Base-by-base conservation (phyloP, 2,113 vertebrate species). In the Naja naja region DNA sequence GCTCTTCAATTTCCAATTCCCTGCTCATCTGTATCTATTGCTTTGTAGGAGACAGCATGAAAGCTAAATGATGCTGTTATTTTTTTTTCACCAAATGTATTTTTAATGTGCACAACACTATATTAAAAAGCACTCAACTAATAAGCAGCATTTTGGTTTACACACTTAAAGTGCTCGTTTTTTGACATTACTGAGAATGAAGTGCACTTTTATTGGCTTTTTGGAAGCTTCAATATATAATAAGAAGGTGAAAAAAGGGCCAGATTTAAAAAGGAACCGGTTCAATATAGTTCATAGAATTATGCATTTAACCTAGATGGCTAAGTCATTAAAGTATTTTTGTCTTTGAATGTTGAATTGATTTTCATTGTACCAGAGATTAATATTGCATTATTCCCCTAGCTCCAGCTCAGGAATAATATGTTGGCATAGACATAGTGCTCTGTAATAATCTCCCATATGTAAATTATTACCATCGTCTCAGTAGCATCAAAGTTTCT, bases 121-220 rank as follows among this genome's bases (percentile, higher is more conserved):
- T 91, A 11, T 60, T 96, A 94, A 95, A 96, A 96, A 93, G 55
- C 96, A 94, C 86, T 96, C 94, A 91, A 93, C 95, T 94, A 94
- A 88, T 89, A 93, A 94, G 90, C 93, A 87, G 12, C 58, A 16
- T 92, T 97, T 95, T 85, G 60, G 58, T 95, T 95, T 94, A 56
- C 55, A 34, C 0, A 1, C 69, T 86, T 87, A 12, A 94, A 97
- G 95, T 92, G 91, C 87, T 60, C 94, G 91, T 91, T 96, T 96
- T 96, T 55, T 94, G 94, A 91, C 92, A 4, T 95, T 88, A 94
- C 87, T 94, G 34, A 88, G 93, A 94, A 91, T 91, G 90, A 95
- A 94, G 93, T 96, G 90, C 47, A 22, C 8, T 4, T 95, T 95
- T 93, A 89, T 96, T 95, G 87, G 74, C 92, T 96, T 93, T 93